These are phyloP conservation scores for Chrysopa pallens DNA, from an alignment of 1,140 invertebrate species.

Conservation along the genomic window DNA sequence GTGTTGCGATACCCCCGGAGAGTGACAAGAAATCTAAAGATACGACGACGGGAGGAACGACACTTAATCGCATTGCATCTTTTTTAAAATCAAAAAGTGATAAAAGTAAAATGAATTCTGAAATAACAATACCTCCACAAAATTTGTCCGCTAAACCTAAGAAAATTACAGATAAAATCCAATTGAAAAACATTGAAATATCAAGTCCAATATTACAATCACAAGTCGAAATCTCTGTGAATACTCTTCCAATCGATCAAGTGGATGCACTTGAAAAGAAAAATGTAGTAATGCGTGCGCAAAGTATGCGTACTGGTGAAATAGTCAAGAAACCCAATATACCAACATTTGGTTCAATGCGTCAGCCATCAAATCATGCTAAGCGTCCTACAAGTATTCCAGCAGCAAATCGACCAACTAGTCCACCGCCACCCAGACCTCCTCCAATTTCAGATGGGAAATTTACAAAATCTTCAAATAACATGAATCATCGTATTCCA, in stretches of 20 bases:
- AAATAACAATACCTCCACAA: constrained; percentile 34
- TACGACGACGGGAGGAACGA: constrained; percentile 23
- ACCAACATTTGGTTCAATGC: constrained; percentile 65
- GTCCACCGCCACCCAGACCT: constrained; percentile 42
- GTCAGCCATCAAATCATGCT: constrained; percentile 30
- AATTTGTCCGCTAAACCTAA: constrained; percentile 36
- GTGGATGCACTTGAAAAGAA: constrained; percentile 24
- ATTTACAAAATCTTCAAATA: constrained; percentile 20
- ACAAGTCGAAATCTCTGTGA: constrained; percentile 37
- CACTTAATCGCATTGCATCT: constrained; percentile 55
- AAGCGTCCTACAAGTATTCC: constrained; percentile 54
- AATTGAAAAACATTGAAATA: constrained; percentile 56
- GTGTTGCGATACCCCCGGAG: constrained; percentile 21
- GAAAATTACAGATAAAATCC: constrained; percentile 46
- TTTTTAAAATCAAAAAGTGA: constrained; percentile 48
- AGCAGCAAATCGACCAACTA: constrained; percentile 33
- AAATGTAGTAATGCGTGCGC: constrained; percentile 44
- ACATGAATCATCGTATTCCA: constrained; percentile 19
- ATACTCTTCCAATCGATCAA: constrained; percentile 31
- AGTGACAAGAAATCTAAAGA: constrained; percentile 26
- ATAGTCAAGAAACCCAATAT: constrained; percentile 35
- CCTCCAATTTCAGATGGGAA: constrained; percentile 19
- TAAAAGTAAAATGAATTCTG: constrained; percentile 30
- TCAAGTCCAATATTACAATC: constrained; percentile 59
- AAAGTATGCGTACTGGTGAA: constrained; percentile 51